A percentile compares a stretch with the other conserved stretches of the same genome.
These are phyloP conservation scores for Cuniculus paca DNA, from an alignment of 2,797 vertebrate genomes.

Conservation along the genomic window DNA sequence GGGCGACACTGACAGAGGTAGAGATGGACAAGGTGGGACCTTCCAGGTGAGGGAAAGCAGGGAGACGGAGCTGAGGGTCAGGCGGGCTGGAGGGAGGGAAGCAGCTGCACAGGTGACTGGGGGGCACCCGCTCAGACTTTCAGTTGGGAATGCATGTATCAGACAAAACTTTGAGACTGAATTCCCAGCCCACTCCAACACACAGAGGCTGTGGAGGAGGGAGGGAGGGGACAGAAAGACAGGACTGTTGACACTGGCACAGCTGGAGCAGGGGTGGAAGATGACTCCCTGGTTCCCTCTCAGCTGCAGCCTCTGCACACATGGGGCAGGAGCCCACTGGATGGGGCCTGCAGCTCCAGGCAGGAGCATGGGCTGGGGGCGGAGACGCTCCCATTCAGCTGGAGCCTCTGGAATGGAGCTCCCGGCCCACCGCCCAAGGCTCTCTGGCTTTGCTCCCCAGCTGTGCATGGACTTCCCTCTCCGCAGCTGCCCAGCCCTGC, in stretches of 20 bases:
- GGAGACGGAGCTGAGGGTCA: background rate
- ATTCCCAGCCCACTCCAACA: background rate
- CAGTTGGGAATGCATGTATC: fast-evolving
- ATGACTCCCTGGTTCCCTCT: background rate
- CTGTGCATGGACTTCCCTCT: too few species aligned
- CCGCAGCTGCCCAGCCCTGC: fast-evolving
- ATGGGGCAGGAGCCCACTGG: background rate
- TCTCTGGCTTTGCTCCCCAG: background rate
- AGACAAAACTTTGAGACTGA: background rate
- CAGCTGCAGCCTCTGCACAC: background rate
- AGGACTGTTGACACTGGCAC: background rate
- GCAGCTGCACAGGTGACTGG: background rate
- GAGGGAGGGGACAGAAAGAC: background rate
- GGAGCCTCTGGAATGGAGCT: background rate
- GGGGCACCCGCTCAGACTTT: background rate
- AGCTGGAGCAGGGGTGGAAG: background rate
- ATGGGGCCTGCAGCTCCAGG: background rate
- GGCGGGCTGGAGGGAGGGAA: background rate
- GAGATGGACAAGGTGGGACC: background rate
- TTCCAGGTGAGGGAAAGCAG: background rate
- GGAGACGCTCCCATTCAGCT: fast-evolving
- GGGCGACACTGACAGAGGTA: background rate
- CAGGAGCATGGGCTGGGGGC: background rate
- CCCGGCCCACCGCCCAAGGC: background rate
- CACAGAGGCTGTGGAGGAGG: background rate